phyloP scores from a whole-genome alignment of 2,797 vertebrate species.

The Premnoplex brunnescens region DNA sequence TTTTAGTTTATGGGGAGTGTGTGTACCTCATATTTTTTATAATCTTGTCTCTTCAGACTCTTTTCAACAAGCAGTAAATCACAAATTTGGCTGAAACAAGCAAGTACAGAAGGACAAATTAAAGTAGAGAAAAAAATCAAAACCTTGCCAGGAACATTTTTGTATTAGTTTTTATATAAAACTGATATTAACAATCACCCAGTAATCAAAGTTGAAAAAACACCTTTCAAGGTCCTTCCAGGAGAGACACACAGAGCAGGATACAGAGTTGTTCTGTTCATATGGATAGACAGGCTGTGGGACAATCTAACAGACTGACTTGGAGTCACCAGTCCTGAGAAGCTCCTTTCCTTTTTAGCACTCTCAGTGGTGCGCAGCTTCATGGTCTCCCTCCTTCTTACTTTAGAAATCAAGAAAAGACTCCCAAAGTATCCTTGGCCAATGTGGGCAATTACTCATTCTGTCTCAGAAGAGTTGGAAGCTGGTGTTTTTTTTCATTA shows the following conservation, averaged over 20 bases:
- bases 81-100: background rate
- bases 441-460: background rate
- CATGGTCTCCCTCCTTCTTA: background rate
- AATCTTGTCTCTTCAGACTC: background rate
- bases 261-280: background rate
- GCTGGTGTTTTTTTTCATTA: background rate
- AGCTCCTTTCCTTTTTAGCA: background rate
- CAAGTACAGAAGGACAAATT: background rate
- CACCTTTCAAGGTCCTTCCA: background rate
- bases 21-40: background rate
- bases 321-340: background rate
- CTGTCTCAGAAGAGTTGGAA: background rate
- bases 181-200: background rate
- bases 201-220: background rate
- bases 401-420: background rate
- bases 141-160: background rate
- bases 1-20: background rate
- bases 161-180: background rate
- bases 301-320: background rate
- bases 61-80: conserved; percentile 8
- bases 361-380: background rate
- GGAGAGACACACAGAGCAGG: background rate
- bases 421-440: background rate
- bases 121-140: background rate
- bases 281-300: background rate